phyloP scores from a whole-genome alignment of 2,113 vertebrate species.

The Salminus brasiliensis region DNA sequence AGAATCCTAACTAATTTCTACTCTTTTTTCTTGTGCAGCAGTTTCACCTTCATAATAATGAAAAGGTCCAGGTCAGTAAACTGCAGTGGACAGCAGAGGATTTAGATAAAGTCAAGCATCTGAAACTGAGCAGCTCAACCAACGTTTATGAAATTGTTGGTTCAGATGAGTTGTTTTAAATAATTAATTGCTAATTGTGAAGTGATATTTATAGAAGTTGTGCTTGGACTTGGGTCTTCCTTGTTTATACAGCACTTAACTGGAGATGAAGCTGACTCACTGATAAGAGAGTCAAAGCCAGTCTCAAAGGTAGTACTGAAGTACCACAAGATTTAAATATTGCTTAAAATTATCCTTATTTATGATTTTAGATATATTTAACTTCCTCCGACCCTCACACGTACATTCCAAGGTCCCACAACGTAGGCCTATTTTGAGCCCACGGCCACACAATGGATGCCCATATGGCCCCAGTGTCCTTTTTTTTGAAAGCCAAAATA shows the following conservation, averaged over 20 bases:
- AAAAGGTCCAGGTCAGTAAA: background rate
- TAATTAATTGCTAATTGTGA: background rate
- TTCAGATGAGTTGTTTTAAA: too few species aligned
- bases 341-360: background rate
- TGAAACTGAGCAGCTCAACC: background rate
- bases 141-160: background rate
- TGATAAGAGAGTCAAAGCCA: background rate
- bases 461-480: too few species aligned
- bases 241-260: background rate
- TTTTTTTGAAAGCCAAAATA: too few species aligned
- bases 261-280: background rate
- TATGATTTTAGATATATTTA: too few species aligned
- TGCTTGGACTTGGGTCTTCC: background rate
- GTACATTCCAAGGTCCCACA: too few species aligned
- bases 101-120: background rate
- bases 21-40: background rate
- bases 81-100: background rate
- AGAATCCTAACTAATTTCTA: too few species aligned
- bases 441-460: too few species aligned
- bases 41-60: background rate
- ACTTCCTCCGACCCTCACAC: too few species aligned
- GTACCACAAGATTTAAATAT: background rate
- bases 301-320: background rate
- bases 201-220: background rate
- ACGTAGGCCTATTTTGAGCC: too few species aligned